phyloP scores from a whole-genome alignment of 2,797 vertebrate genomes.

The Fistularia commersonii region DNA sequence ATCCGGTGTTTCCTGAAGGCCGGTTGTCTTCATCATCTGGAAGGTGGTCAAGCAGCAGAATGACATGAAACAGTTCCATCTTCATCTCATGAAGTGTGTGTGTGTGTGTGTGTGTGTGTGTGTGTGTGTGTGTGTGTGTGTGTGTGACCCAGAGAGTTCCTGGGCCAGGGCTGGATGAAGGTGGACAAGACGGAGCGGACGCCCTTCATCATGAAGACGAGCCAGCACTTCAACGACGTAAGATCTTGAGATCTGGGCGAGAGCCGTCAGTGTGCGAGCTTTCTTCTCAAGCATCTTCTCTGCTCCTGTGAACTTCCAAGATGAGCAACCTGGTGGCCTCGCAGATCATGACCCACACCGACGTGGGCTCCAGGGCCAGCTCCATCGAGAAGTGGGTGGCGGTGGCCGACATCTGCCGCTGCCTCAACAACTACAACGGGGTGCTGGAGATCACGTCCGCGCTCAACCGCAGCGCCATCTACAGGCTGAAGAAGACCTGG shows the following conservation, averaged over 20 bases:
- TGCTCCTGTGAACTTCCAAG: too few relatives aligned
- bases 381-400: conserved; percentile 97
- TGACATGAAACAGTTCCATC: too few relatives aligned
- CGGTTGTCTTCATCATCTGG: too few relatives aligned
- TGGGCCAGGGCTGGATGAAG: conserved; percentile 99
- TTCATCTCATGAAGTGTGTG: too few relatives aligned
- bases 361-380: conserved; percentile 83
- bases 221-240: conserved; percentile 97
- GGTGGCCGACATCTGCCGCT: conserved; percentile 92
- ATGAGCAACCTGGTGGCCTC: conserved; percentile 99
- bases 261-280: too few relatives aligned
- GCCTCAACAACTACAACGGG: conserved; percentile 95
- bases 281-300: too few relatives aligned
- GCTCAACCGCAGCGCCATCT: conserved; percentile 96
- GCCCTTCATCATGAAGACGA: conserved; percentile 96
- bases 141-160: conserved; percentile 87
- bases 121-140: neutral
- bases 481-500: conserved; percentile 97
- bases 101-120: neutral
- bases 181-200: conserved; percentile 89
- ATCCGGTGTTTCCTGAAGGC: too few relatives aligned
- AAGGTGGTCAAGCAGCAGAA: too few relatives aligned
- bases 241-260: too few relatives aligned
- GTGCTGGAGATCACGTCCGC: conserved; percentile 96
- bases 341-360: conserved; percentile 89